These are phyloP conservation scores for Triplophysa rosa DNA, from an alignment of 2,113 vertebrate species.

Conservation along the genomic window DNA sequence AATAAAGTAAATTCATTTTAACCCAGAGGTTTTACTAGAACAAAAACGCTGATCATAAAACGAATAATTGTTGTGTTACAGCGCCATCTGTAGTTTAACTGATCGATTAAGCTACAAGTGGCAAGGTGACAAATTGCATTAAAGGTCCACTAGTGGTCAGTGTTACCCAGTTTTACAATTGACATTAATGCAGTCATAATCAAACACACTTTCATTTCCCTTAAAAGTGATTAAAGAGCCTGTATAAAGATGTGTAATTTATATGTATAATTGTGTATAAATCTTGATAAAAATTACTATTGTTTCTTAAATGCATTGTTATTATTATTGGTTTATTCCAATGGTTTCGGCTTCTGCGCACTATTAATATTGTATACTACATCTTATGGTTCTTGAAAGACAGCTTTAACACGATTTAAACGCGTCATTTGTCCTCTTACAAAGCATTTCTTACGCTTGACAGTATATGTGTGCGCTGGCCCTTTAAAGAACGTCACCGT, in stretches of 20 bases:
- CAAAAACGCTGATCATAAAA: not conserved
- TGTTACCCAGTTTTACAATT: not conserved
- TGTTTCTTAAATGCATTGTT: no score
- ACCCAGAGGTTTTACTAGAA: not conserved
- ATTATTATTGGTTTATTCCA: not conserved
- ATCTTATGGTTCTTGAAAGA: not conserved
- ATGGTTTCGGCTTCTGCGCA: not conserved
- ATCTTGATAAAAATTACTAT: no score
- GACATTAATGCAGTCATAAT: not conserved
- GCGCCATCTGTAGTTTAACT: slow-evolving; percentile 24
- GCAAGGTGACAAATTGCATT: not conserved
- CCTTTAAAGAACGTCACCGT: slow-evolving; percentile 15
- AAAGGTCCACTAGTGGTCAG: slow-evolving; percentile 12
- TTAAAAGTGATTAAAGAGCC: no score
- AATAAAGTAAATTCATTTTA: not conserved
- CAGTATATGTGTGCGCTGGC: not conserved
- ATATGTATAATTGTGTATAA: no score
- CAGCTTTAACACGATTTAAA: not conserved
- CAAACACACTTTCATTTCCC: not conserved
- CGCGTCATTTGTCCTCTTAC: not conserved
- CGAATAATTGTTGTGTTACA: not conserved
- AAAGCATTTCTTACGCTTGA: not conserved
- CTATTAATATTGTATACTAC: not conserved
- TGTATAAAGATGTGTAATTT: no score
- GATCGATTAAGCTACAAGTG: not conserved